A percentile compares a stretch with the other conserved stretches of the same genome.
phyloP scores from a whole-genome alignment of 2,797 vertebrate species.

The Sciurus carolinensis region DNA sequence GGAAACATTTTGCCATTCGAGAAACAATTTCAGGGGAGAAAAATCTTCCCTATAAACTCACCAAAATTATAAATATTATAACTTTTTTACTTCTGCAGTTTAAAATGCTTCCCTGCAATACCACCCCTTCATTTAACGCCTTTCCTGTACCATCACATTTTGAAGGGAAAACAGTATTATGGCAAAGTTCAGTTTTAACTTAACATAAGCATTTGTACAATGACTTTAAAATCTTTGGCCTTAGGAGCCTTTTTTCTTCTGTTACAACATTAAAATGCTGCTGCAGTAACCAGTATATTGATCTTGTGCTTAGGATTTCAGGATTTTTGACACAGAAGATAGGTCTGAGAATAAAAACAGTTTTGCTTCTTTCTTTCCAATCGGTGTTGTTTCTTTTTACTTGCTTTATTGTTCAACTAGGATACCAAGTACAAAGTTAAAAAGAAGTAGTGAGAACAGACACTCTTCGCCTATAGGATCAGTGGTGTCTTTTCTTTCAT shows the following conservation, averaged over 20 bases:
- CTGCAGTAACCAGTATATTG: constrained; percentile 76
- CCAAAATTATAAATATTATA: constrained; percentile 92
- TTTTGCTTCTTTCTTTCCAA: not conserved
- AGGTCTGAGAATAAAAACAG: not conserved
- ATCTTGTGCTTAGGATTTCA: not conserved
- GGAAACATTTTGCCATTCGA: constrained; percentile 89
- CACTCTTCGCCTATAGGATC: not conserved
- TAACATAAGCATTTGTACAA: constrained; percentile 79
- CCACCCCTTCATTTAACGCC: constrained; percentile 77
- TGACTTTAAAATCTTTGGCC: constrained; percentile 70
- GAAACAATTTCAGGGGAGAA: constrained; percentile 90
- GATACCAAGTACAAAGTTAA: not conserved
- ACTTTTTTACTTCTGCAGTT: constrained; percentile 86
- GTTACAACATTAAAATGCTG: constrained; percentile 80
- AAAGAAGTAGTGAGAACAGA: not conserved
- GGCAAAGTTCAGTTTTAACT: constrained; percentile 84
- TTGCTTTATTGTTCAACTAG: not conserved
- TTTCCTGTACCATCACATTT: constrained; percentile 88
- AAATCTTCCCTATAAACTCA: constrained; percentile 90
- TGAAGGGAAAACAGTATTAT: constrained; percentile 84
- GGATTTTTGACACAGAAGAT: not conserved
- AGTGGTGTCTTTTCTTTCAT: too few relatives aligned
- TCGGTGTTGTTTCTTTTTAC: too few relatives aligned
- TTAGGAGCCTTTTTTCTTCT: constrained; percentile 35
- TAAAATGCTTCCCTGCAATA: constrained; percentile 84